Percentiles rank a stretch among this genome's conserved stretches.
These are phyloP conservation scores for Tetragnatha montana DNA, from an alignment of 2,888 invertebrate genomes.

Conservation along the genomic window DNA sequence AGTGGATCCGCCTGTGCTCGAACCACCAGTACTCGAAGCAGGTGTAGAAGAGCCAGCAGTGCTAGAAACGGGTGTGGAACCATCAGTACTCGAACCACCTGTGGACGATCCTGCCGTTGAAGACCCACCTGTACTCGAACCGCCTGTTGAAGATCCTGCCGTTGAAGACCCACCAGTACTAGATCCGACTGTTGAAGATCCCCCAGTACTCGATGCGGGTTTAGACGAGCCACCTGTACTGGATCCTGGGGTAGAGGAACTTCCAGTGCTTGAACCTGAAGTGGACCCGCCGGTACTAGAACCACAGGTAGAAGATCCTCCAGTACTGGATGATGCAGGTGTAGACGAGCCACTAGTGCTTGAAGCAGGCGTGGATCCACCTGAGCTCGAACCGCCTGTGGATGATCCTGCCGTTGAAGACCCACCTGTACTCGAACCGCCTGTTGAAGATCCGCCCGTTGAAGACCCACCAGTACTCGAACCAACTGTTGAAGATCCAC, in stretches of 20 bases:
- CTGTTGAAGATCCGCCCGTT: not conserved
- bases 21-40: not conserved
- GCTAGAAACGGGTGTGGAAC: not conserved
- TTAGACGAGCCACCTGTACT: not conserved
- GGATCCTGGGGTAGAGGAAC: not conserved
- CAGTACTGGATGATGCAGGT: not conserved
- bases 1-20: not conserved
- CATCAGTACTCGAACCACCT: not conserved
- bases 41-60: not conserved
- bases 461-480: not conserved
- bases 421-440: not conserved
- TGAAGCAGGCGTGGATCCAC: not conserved
- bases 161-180: not conserved
- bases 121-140: not conserved
- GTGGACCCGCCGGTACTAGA: not conserved
- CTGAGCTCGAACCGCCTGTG: not conserved
- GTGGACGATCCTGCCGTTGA: not conserved
- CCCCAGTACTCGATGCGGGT: not conserved
- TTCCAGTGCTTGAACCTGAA: not conserved
- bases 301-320: not conserved
- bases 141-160: not conserved
- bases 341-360: not conserved
- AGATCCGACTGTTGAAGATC: not conserved
- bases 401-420: conserved; percentile 1
- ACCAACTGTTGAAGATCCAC: not conserved